phyloP scores from a whole-genome alignment of 2,888 invertebrate species.

The Pollenia angustigena region DNA sequence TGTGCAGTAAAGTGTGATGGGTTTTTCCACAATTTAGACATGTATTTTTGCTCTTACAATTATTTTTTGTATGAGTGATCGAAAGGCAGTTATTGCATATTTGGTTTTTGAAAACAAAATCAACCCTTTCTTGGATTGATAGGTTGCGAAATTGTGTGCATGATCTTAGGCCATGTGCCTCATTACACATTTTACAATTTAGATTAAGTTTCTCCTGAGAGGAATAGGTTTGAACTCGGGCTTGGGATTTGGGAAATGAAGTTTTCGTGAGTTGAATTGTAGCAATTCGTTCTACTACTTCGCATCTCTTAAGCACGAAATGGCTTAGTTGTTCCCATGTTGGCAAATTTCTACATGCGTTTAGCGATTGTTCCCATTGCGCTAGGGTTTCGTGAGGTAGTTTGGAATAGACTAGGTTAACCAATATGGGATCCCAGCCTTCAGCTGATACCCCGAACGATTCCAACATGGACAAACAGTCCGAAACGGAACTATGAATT shows the following conservation, averaged over 20 bases:
- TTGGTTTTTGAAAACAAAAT: no score
- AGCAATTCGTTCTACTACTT: conserved; percentile 22
- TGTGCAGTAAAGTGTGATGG: no score
- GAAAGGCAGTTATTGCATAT: no score
- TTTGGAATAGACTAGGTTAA: conserved; percentile 12
- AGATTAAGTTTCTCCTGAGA: conserved; percentile 15
- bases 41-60: no score
- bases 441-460: background rate
- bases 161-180: background rate
- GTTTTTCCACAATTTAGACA: no score
- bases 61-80: no score
- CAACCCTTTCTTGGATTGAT: no score
- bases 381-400: conserved; percentile 5
- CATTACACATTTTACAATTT: conserved; percentile 3
- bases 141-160: background rate
- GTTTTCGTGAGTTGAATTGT: background rate
- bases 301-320: conserved; percentile 20
- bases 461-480: no score
- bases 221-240: background rate
- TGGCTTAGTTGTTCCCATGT: conserved; percentile 11
- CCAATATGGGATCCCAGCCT: conserved; percentile 14
- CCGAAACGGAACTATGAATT: no score
- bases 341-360: conserved; percentile 11
- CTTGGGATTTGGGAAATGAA: background rate
- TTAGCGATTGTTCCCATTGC: conserved; percentile 15